Base-by-base conservation (phyloP, 2,113 vertebrate species). In the Phodopus roborovskii region DNA sequence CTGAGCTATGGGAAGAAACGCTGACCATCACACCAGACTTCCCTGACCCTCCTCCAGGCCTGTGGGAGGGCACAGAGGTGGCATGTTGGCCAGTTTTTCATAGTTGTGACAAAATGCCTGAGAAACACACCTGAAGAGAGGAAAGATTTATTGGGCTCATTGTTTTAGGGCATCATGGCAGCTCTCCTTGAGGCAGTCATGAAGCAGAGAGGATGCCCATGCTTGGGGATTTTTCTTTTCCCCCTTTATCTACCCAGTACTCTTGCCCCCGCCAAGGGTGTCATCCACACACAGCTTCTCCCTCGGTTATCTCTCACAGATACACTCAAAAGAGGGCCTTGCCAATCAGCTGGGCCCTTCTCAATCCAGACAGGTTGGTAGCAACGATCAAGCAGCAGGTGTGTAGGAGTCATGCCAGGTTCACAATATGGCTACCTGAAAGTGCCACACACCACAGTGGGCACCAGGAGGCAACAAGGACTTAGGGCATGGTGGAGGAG, bases 351-450 rank as follows among this genome's bases (percentile, higher is more conserved):
- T 79, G 24, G 56, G 20, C 1, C 8, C 56, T 83, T 82, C 5
- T 60, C 56, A 3, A 12, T 42, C 36, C 56, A 39, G 39, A 15
- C 13, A 62, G 58, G 22, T 62, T 62, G 36, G 42, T 19, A 62
- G 56, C 10, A 39, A 11, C 28, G 56, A 62, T 28, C n/a, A 39
- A 42, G 24, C 3, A 4, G 0, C 17, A 60, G 8, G 22, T 2
- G 20, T 5, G 26, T 0, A 7, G 30, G 3, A 3, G 36, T n/a
- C 2, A 33, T 58, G 36, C 77, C 48, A 39, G 68, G 10, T 39
- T 8, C 5, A 5, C 30, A 28, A 22, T 4, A 0, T 0, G 0
- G 0, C 4, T 1, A 24, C 4, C 28, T 33, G 45, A 42, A 74
- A 74, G 20, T 74, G 39, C 30, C 30, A 17, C 56, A 12, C 2